Percentiles rank a stretch among this genome's conserved stretches.
Conservation (phyloP, 2,113 vertebrate species). For the Barbus barbus region DNA sequence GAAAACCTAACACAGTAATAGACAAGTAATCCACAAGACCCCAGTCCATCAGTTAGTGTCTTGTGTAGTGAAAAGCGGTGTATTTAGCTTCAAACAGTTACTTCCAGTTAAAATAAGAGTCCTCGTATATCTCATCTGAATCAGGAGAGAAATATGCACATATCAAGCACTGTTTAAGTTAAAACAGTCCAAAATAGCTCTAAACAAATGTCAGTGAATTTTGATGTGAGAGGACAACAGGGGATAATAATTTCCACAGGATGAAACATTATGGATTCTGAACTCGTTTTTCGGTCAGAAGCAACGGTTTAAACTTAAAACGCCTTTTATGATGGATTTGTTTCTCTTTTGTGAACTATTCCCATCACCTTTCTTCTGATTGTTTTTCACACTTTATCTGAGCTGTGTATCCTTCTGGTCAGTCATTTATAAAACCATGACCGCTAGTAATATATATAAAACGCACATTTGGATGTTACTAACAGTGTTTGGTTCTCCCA, state of each 20-base stretch:
- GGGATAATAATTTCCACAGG: too few relatives aligned
- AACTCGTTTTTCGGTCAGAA: background rate
- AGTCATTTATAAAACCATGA: background rate
- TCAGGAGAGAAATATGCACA: background rate
- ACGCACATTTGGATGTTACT: background rate
- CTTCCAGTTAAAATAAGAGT: background rate
- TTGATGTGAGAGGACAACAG: too few relatives aligned
- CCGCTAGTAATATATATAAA: too few relatives aligned
- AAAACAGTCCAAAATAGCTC: background rate
- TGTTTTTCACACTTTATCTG: background rate
- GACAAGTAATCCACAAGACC: background rate
- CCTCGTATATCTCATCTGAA: background rate
- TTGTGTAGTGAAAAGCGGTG: background rate
- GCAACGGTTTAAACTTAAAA: background rate
- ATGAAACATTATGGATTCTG: background rate
- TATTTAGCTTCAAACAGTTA: background rate
- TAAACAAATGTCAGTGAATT: background rate
- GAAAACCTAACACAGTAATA: background rate
- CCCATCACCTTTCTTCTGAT: background rate
- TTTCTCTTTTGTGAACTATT: too few relatives aligned
- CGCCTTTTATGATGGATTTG: too few relatives aligned
- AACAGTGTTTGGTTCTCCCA: conserved; percentile 1
- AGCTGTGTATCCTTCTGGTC: background rate
- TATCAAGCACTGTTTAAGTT: background rate
- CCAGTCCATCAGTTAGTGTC: background rate